These are phyloP conservation scores for Leptocoma aspasia DNA, from an alignment of 2,113 vertebrate genomes.

Conservation along the genomic window DNA sequence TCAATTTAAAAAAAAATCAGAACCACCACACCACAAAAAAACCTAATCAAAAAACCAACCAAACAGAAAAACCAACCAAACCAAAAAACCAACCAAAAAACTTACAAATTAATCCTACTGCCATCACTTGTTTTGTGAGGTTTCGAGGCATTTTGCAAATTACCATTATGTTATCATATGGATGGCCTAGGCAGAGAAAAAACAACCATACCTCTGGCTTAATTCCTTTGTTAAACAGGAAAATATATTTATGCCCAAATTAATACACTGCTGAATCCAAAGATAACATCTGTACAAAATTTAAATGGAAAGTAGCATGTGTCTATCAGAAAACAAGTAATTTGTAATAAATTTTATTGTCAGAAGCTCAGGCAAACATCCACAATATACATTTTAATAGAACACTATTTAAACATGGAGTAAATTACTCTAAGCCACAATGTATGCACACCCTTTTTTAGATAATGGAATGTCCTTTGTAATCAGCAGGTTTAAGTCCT, in stretches of 20 bases:
- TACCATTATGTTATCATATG: not conserved
- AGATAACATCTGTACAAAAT: slow-evolving; percentile 65
- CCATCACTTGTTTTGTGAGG: not conserved
- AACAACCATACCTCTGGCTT: not conserved
- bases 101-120: not conserved
- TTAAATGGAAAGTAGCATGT: slow-evolving; percentile 50
- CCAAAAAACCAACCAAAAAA: not conserved
- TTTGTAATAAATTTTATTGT: slow-evolving; percentile 64
- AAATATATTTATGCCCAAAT: slow-evolving; percentile 50
- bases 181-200: not conserved
- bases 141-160: not conserved
- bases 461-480: slow-evolving; percentile 34
- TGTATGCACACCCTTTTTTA: not conserved
- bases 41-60: not conserved
- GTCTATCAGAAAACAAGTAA: slow-evolving; percentile 64
- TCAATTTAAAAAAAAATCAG: not conserved
- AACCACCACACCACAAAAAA: not conserved
- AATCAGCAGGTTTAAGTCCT: slow-evolving; percentile 10
- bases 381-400: slow-evolving; percentile 29
- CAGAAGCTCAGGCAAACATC: slow-evolving; percentile 56
- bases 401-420: slow-evolving; percentile 41
- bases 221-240: slow-evolving; percentile 21
- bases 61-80: not conserved
- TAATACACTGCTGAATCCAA: slow-evolving; percentile 55
- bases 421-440: slow-evolving; percentile 47